Base-by-base conservation (phyloP, 2,888 invertebrate genomes). In the Elaeidobius kamerunicus region DNA sequence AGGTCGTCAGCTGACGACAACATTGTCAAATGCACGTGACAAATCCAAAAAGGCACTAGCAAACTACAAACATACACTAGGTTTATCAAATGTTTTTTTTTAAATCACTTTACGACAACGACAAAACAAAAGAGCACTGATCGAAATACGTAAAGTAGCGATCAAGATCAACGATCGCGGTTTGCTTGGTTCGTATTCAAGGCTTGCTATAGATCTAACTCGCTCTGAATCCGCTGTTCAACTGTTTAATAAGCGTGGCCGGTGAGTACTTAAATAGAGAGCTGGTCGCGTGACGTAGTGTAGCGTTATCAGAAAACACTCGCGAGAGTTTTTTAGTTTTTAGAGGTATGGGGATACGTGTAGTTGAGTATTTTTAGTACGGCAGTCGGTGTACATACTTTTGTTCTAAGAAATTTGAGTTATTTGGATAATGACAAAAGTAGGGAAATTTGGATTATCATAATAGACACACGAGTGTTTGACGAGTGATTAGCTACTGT, bases 1-100 rank as follows among this genome's bases (percentile, higher is more conserved):
- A 57, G 61, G 60, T 61, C 57, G 57, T 59, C 65, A 60, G 66
- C 66, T 58, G 66, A 65, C 38, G 68, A 62, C 54, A 69, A 62
- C 69, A 69, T 69, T 56, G 58, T 59, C 59, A 35, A 56, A 40
- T 16, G 47, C 42, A 38, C 42, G 40, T 32, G 18, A 19, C 6
- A 46, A 53, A 47, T 47, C 52, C 52, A 42, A 47, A 35, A 41
- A 34, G 23, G 43, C 52, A 53, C 52, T 40, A 16, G 18, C 4
- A 30, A 45, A 34, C 43, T 43, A 12, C 23, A 35, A 35, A 45
- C 23, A 45, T 36, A 23, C 35, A 36, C 45, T 36, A 23, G 17
- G 16, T 14, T 32, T n/a, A 14, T 19, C 5, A 20, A 40, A 23
- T 14, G 23, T 40, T n/a, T 7, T 16, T 19, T 2, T 12, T 19